A percentile compares a stretch with the other conserved stretches of the same genome.
phyloP scores from a whole-genome alignment of 2,113 vertebrate genomes.

The Paradoxurus hermaphroditus region DNA sequence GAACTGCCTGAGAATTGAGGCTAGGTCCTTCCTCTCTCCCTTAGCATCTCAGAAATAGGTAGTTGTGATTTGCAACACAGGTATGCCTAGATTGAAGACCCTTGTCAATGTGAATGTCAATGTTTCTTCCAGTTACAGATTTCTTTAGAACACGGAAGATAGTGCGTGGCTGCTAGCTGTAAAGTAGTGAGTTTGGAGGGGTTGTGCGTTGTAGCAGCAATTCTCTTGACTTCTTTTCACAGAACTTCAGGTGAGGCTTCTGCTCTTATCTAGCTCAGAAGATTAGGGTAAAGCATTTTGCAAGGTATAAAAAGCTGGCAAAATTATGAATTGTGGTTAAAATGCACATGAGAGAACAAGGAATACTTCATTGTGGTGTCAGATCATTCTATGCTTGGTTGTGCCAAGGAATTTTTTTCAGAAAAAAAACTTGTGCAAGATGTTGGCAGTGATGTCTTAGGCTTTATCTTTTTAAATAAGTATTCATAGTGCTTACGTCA shows the following conservation, averaged over 20 bases:
- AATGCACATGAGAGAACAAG: background rate
- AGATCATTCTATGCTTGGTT: background rate
- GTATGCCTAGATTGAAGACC: background rate
- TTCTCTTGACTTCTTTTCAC: background rate
- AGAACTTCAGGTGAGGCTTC: background rate
- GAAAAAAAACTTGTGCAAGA: conserved; percentile 33
- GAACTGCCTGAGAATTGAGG: background rate
- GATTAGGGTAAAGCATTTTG: background rate
- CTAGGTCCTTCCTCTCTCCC: background rate
- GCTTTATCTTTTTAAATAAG: conserved; percentile 47
- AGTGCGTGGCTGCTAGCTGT: background rate
- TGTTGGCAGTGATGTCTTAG: conserved; percentile 28
- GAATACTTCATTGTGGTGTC: background rate
- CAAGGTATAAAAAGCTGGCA: background rate
- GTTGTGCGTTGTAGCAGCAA: background rate
- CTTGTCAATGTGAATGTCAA: background rate
- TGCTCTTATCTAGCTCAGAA: background rate
- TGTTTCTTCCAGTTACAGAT: background rate
- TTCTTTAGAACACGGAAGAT: background rate
- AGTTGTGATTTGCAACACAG: background rate
- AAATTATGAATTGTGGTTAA: background rate
- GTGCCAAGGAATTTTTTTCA: conserved; percentile 24
- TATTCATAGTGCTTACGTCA: conserved; percentile 21
- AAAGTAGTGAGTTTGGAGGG: background rate
- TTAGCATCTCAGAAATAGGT: background rate